Percentiles rank a stretch among this genome's conserved stretches.
phyloP scores from a whole-genome alignment of 2,888 invertebrate species.

The Drosophila mimica region DNA sequence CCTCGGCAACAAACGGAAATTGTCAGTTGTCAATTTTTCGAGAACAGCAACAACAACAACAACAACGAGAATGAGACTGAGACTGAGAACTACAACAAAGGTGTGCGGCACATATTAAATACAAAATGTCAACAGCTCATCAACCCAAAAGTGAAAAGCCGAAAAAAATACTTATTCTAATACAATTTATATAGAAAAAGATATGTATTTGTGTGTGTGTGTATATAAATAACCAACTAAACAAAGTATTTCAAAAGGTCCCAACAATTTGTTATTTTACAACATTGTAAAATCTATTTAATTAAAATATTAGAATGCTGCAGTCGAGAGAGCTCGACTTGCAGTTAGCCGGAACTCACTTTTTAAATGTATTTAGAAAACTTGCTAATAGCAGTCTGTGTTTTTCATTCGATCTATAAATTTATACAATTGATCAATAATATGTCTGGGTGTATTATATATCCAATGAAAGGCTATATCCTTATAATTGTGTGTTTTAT shows the following conservation, averaged over 20 bases:
- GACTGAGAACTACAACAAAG: conserved; percentile 44
- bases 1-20: conserved; percentile 68
- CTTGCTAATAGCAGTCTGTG: too few relatives aligned
- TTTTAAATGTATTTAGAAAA: not conserved
- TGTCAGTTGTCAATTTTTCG: conserved; percentile 74
- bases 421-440: too few relatives aligned
- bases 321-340: not conserved
- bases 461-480: too few relatives aligned
- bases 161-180: conserved; percentile 20
- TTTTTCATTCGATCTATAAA: too few relatives aligned
- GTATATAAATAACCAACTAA: conserved; percentile 22
- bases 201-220: not conserved
- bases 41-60: conserved; percentile 17
- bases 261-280: not conserved
- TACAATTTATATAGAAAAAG: conserved; percentile 6
- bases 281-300: not conserved
- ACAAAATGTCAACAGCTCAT: conserved; percentile 72
- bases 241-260: not conserved
- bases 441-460: too few relatives aligned
- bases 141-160: conserved; percentile 45
- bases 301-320: not conserved
- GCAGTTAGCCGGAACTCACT: not conserved
- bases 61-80: not conserved
- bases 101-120: conserved; percentile 63
- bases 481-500: too few relatives aligned